Conservation (phyloP, 2,113 vertebrate species). For the Bos indicus region DNA sequence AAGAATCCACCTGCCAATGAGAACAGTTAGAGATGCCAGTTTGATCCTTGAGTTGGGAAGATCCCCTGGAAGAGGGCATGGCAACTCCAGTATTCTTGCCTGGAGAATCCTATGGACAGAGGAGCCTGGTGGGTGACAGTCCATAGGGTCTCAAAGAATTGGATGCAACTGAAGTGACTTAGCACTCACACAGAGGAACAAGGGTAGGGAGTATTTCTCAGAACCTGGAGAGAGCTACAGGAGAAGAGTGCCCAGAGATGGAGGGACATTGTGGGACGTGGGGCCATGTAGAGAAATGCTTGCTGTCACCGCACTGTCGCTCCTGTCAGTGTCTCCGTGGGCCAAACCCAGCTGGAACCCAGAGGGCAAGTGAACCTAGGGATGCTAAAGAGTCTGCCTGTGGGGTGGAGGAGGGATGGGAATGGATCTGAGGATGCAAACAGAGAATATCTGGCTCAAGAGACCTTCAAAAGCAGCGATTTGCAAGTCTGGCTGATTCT, state of each 20-base stretch:
- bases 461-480: too few species aligned
- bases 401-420: accelerated
- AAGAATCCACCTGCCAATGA: not conserved
- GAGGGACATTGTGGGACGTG: accelerated
- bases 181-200: not conserved
- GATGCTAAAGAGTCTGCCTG: too few species aligned
- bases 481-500: not conserved
- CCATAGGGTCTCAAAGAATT: not conserved
- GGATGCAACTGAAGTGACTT: not conserved
- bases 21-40: not conserved
- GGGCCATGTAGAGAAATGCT: too few species aligned
- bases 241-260: not conserved
- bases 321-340: not conserved
- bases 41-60: not conserved
- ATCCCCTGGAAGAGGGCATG: not conserved
- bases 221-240: not conserved
- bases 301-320: accelerated
- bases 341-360: not conserved
- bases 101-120: not conserved
- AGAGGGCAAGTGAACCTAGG: accelerated
- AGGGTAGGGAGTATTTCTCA: not conserved
- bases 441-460: too few species aligned
- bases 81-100: not conserved
- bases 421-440: not conserved
- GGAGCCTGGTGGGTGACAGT: not conserved